phyloP scores from a whole-genome alignment of 1,140 invertebrate genomes.

The Anoplolepis gracilipes region DNA sequence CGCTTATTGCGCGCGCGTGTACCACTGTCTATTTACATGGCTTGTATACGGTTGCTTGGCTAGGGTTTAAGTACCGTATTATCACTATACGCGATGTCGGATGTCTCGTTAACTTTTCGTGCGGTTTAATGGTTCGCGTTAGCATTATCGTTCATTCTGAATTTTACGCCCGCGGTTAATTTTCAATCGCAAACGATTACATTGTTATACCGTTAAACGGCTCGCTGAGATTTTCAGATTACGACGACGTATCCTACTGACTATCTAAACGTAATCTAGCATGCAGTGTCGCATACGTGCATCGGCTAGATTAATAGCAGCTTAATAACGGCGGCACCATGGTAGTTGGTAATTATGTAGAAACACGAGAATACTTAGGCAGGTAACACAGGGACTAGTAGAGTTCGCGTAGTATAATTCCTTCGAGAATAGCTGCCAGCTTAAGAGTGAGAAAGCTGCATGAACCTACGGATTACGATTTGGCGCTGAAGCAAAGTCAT shows the following conservation, averaged over 20 bases:
- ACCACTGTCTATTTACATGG: constrained; percentile 12
- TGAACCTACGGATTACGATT: constrained; percentile 70
- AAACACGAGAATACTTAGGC: constrained; percentile 67
- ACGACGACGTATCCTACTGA: not conserved
- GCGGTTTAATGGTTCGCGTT: not conserved
- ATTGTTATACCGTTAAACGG: not conserved
- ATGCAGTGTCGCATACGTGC: constrained; percentile 17
- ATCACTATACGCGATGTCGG: not conserved
- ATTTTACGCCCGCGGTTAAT: not conserved
- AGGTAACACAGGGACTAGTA: constrained; percentile 37
- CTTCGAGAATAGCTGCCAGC: constrained; percentile 60
- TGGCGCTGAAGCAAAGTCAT: constrained; percentile 55
- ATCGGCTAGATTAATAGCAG: constrained; percentile 68
- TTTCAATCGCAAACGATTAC: constrained; percentile 22
- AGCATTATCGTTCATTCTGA: not conserved
- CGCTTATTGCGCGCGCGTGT: constrained; percentile 30
- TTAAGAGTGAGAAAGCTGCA: constrained; percentile 63
- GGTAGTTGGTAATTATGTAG: constrained; percentile 70
- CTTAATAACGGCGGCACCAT: constrained; percentile 64
- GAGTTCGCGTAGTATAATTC: constrained; percentile 54
- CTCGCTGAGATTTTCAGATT: constrained; percentile 22
- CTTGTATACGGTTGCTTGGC: not conserved
- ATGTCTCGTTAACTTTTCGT: constrained; percentile 13
- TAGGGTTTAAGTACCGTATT: constrained; percentile 2
- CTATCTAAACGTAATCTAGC: not conserved